Evolutionary conservation across 2,888 invertebrate genomes (phyloP), one percentile per base, ranked within the genome.

Genomic region (Drosophila fulvimacula): DNA sequence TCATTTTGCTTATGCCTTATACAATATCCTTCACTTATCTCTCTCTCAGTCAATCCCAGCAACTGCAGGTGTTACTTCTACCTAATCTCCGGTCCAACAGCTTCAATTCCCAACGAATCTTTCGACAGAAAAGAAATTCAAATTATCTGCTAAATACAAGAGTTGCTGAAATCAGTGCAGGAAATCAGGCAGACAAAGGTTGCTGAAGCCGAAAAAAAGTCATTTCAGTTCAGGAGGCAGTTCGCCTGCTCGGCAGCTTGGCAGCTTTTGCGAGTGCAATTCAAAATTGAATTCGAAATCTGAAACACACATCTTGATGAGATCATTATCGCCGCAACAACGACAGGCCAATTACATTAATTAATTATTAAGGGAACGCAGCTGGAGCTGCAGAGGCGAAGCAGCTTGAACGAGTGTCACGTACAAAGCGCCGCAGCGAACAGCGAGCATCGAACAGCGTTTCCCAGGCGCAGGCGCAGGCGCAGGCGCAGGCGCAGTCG

Each of bases 331-430:
- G 87, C 76, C 73, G 76, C 90, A 90, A 90, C 90, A 91, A 91
- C 91, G 91, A 91, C 91, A 91, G 90, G 89, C 91, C 91, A 91
- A 91, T 91, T 91, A 91, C 91, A 91, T 91, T 91, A 91, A 91
- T 91, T 91, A 91, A 91, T 91, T 91, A 91, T 91, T 91, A 91
- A 91, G 90, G 87, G 88, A 88, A 76, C 75, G 76, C 70, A 73
- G 79, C 66, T 64, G 80, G 57, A 72, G 66, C 51, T 46, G 32
- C 2, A 30, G 30, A 51, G 49, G 44, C 32, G 38, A 65, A 11
- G 51, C 36, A 24, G 38, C 19, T 24, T 68, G 63, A 82, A 80
- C 70, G 86, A 78, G 83, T 79, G 86, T 86, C 86, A 84, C 84
- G 83, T 86, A 83, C 76, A 79, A 77, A 85, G 77, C 77, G 70